Percentiles rank a stretch among this genome's conserved stretches.
These are phyloP conservation scores for Pelvicachromis taeniatus DNA, from an alignment of 2,113 vertebrate genomes.

Conservation along the genomic window DNA sequence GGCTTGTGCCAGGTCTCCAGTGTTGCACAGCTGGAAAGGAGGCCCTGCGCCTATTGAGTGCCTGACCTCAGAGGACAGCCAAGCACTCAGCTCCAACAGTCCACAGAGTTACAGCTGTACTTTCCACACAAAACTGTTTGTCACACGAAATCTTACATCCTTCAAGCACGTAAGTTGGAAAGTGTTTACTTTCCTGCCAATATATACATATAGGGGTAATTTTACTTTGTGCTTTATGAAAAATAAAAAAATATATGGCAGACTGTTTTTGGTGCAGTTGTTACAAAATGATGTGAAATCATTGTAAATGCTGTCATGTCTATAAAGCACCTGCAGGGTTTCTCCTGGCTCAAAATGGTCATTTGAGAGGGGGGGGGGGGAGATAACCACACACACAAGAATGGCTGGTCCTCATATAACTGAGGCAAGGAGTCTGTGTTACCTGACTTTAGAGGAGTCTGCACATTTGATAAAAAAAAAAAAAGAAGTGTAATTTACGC, in stretches of 20 bases:
- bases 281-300: not conserved
- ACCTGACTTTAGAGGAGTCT: not conserved
- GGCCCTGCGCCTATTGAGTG: conserved; percentile 38
- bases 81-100: conserved; percentile 29
- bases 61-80: conserved; percentile 48
- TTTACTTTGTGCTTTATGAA: not conserved
- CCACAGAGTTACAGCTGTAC: conserved; percentile 57
- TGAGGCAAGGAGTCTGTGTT: not conserved
- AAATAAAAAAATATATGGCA: too few species aligned
- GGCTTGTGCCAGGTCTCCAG: conserved; percentile 40
- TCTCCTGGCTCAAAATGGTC: not conserved
- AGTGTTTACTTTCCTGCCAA: not conserved
- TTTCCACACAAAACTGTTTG: conserved; percentile 12
- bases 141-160: conserved; percentile 12
- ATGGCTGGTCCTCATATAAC: not conserved
- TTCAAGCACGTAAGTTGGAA: not conserved
- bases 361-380: not conserved
- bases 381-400: not conserved
- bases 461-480: not conserved
- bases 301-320: not conserved
- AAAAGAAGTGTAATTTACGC: not conserved
- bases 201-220: not conserved
- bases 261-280: fast-evolving
- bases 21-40: conserved; percentile 54
- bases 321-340: not conserved